Conservation (phyloP, 1,140 invertebrate genomes). For the Brachionus manjavacas region DNA sequence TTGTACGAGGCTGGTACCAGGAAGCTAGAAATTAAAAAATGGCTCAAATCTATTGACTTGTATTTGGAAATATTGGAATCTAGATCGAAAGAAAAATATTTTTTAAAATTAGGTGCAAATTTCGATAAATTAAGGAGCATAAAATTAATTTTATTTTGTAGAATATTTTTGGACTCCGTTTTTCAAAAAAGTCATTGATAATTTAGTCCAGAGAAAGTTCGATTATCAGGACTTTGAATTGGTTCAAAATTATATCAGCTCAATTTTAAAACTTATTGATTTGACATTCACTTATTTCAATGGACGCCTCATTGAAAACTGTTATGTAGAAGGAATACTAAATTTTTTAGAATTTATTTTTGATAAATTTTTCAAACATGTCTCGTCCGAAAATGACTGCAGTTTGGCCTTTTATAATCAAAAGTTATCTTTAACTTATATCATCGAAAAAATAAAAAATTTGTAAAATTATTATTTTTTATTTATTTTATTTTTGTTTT, state of each 20-base stretch:
- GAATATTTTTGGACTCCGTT: not conserved
- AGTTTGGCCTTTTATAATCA: not conserved
- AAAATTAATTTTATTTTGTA: not conserved
- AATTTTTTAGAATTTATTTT: not conserved
- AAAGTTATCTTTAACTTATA: not conserved
- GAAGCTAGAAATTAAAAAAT: not conserved
- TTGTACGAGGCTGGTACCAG: not conserved
- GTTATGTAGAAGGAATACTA: not conserved
- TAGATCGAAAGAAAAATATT: not conserved
- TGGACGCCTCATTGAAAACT: not conserved
- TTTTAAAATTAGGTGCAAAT: not conserved
- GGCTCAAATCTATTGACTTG: not conserved
- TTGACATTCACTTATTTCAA: constrained; percentile 2
- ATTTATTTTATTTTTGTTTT: no score
- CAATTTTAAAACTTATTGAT: not conserved
- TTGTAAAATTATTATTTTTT: no score
- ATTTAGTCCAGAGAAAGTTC: not conserved
- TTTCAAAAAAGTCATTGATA: not conserved
- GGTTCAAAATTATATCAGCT: not conserved
- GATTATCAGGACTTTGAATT: not conserved
- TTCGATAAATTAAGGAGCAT: not conserved
- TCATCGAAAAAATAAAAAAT: not conserved
- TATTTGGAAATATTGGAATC: not conserved
- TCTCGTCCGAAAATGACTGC: not conserved
- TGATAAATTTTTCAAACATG: not conserved